Evolutionary conservation across 2,113 vertebrate species (phyloP), one percentile per base, ranked within the genome.

Genomic region (Callaeas wilsoni): DNA sequence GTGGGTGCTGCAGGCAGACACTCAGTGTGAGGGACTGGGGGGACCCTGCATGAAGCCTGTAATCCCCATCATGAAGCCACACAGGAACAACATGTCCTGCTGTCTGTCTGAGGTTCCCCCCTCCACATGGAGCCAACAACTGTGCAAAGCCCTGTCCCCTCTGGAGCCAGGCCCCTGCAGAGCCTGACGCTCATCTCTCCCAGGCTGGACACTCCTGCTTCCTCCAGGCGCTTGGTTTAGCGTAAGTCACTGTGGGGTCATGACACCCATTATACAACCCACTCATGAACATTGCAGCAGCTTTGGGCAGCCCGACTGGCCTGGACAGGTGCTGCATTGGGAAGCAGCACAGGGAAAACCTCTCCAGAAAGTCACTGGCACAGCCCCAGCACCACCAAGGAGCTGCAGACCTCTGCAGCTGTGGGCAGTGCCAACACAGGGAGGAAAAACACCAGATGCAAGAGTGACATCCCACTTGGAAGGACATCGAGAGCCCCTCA

Each of bases 151-250:
- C 11, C 29, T 41, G 3, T 32, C 12, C 30, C 6, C n/a, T 18
- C 19, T 3, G 10, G 35, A 42, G 46, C 35, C 60, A 15, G 44
- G 18, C 19, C 37, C 37, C 47, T 44, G 56, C 35, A 18, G 41
- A 79, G 50, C 26, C 2, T 9, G n/a, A 19, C 0, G 0, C 30
- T 46, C 25, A 4, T 18, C 47, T 29, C 75, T 42, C 8, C 12
- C 26, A 20, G 46, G 29, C n/a, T n/a, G 32, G 73, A 60, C 42
- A 68, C 49, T 41, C 41, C 78, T 16, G 19, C 83, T 77, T n/a
- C 30, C 64, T n/a, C 47, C 4, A 4, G 62, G 52, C 62, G 6
- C 53, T 44, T 4, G 4, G 14, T 55, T 85, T 9, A 60, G 68
- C 55, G 1, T 8, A 60, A 81, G 14, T 74, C 56, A n/a, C 68